phyloP scores from a whole-genome alignment of 92 coral and sea anemone genomes.

The Phenganax subtilis region DNA sequence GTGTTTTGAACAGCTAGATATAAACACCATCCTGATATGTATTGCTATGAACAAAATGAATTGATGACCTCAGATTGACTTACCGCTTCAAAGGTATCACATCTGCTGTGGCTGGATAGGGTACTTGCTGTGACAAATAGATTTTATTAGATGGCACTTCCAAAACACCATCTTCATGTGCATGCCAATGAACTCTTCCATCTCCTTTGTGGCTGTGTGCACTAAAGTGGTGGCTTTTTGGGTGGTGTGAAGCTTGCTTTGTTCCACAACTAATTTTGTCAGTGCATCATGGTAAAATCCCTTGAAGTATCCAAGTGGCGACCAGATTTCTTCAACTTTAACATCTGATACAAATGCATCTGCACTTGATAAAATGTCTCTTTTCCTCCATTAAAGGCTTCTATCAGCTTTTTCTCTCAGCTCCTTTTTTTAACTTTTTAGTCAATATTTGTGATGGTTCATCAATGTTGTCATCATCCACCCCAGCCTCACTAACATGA shows the following conservation, averaged over 20 bases:
- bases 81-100: slow-evolving; percentile 20
- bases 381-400: not conserved
- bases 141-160: slow-evolving; percentile 20
- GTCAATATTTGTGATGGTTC: not conserved
- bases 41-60: too few species aligned
- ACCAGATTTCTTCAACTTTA: slow-evolving; percentile 19
- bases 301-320: not conserved
- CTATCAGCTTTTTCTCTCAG: not conserved
- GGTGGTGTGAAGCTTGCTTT: not conserved
- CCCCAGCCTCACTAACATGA: not conserved
- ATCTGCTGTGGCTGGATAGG: slow-evolving; percentile 17
- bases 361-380: not conserved
- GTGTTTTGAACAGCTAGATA: too few species aligned
- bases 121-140: slow-evolving; percentile 23
- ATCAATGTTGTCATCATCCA: not conserved
- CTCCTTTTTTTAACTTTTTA: not conserved
- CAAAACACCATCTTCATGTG: slow-evolving; percentile 28
- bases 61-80: slow-evolving; percentile 1
- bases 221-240: not conserved
- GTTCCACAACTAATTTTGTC: too few species aligned
- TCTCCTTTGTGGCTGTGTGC: not conserved
- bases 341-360: not conserved
- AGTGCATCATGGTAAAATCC: not conserved
- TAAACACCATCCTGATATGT: too few species aligned
- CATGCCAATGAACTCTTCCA: not conserved